These are phyloP conservation scores for Cladopsammia gracilis DNA, from an alignment of 64 coral and sea anemone genomes.

Conservation along the genomic window DNA sequence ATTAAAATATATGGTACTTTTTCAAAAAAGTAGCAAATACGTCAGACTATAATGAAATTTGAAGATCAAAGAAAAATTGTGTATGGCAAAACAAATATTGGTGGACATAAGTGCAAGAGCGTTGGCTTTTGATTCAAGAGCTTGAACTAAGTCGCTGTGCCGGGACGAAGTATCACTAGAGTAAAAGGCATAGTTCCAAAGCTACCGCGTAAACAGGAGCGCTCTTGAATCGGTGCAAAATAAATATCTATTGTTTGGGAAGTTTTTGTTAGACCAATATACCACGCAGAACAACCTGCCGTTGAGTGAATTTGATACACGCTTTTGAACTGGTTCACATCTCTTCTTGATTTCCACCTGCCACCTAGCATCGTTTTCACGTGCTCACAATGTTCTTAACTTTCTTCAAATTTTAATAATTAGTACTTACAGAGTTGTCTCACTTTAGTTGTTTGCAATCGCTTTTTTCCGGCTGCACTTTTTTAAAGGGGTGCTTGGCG, in stretches of 20 bases:
- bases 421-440: neutral
- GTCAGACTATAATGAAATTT: neutral
- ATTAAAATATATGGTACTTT: too few relatives aligned
- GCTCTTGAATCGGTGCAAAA: neutral
- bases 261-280: neutral
- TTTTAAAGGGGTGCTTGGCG: neutral
- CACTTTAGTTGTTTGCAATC: too few relatives aligned
- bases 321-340: neutral
- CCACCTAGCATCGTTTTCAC: neutral
- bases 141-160: neutral
- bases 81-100: neutral
- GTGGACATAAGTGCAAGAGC: neutral
- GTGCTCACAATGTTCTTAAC: neutral
- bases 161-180: too few relatives aligned
- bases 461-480: neutral
- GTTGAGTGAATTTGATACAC: neutral
- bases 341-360: conserved; percentile 3
- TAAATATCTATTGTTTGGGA: neutral
- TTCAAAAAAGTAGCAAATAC: neutral
- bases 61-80: neutral
- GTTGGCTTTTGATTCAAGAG: neutral
- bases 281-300: neutral
- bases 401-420: neutral
- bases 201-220: too few relatives aligned
- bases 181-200: too few relatives aligned